These are phyloP conservation scores for Leiothrix lutea DNA, from an alignment of 2,113 vertebrate species.

Conservation along the genomic window DNA sequence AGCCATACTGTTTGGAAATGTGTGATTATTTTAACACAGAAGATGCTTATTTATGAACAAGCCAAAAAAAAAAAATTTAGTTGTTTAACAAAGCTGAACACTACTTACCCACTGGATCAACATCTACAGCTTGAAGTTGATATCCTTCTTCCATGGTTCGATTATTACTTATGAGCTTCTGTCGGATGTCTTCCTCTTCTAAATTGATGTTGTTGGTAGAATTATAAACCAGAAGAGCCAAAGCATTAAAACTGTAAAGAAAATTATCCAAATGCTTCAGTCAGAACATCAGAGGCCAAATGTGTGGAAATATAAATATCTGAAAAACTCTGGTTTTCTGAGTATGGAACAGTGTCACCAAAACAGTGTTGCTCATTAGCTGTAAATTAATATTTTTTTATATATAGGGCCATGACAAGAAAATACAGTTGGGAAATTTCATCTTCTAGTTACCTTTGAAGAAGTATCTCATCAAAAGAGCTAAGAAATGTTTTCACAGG, in stretches of 20 bases:
- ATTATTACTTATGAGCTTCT: constrained; percentile 67
- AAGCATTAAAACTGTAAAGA: constrained; percentile 73
- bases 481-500: not conserved
- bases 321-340: not conserved
- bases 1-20: not conserved
- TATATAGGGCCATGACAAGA: not conserved
- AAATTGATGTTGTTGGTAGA: constrained; percentile 76
- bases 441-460: not conserved
- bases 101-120: constrained; percentile 80
- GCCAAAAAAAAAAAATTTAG: not conserved
- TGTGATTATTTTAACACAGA: not conserved
- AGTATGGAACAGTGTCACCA: not conserved
- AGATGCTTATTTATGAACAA: not conserved
- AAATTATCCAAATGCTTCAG: constrained; percentile 6
- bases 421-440: not conserved
- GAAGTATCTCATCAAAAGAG: not conserved
- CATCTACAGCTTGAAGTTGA: constrained; percentile 53
- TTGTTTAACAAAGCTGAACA: not conserved
- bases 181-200: constrained; percentile 70
- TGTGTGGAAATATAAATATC: constrained; percentile 1
- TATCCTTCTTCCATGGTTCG: constrained; percentile 67
- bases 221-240: constrained; percentile 84
- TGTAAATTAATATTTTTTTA: not conserved
- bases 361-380: not conserved
- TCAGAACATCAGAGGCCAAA: constrained; percentile 6